Conservation (phyloP, 2,797 vertebrate species). For the Atherinosoma microstoma region DNA sequence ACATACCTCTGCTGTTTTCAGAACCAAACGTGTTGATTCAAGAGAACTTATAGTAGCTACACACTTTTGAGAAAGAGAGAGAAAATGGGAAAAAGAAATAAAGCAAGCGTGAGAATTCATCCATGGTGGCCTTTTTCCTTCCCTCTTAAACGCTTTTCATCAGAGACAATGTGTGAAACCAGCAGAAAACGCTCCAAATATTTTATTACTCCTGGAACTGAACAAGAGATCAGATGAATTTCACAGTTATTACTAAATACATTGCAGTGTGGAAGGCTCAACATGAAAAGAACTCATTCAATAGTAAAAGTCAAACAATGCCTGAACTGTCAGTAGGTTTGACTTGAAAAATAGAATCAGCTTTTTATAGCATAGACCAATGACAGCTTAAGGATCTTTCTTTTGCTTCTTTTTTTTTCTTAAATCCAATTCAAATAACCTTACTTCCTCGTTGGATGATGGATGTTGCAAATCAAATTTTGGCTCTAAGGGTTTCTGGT, state of each 20-base stretch:
- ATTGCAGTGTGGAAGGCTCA: constrained; percentile 50
- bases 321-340: constrained; percentile 50
- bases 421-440: not conserved
- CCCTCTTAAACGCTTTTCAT: constrained; percentile 53
- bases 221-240: constrained; percentile 55
- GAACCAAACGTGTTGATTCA: constrained; percentile 26
- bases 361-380: constrained; percentile 40
- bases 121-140: constrained; percentile 58
- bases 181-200: constrained; percentile 53
- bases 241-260: constrained; percentile 60
- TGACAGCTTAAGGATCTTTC: constrained; percentile 43
- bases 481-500: constrained; percentile 57
- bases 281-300: constrained; percentile 41
- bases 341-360: constrained; percentile 40
- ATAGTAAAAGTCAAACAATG: constrained; percentile 30
- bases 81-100: constrained; percentile 1
- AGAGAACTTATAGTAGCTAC: not conserved
- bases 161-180: constrained; percentile 71
- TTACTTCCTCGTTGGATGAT: constrained; percentile 14
- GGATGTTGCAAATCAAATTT: constrained; percentile 53
- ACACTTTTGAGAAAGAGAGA: constrained; percentile 21
- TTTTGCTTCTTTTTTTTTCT: not conserved
- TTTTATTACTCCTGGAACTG: constrained; percentile 61
- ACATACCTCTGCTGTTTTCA: constrained; percentile 56
- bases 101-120: constrained; percentile 32